Conservation (phyloP, 2,888 invertebrate genomes). For the Kuschelorhynchus macadamiae region DNA sequence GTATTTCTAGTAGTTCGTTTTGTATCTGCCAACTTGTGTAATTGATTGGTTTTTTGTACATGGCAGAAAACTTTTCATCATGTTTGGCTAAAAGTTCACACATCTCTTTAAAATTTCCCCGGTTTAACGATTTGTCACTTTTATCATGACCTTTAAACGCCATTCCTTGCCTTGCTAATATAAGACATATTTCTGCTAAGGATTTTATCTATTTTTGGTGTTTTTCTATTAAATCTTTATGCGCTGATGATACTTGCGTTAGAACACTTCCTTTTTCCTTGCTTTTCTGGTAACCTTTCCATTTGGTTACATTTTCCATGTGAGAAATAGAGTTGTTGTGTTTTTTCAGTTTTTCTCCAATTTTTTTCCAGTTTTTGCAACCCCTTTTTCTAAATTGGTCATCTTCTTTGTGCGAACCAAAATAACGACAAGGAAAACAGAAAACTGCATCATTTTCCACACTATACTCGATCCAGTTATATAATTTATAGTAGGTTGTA, state of each 20-base stretch:
- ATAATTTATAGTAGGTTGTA: background rate
- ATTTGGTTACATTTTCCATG: slow-evolving; percentile 21
- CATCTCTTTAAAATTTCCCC: slow-evolving; percentile 11
- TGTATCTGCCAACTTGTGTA: slow-evolving; percentile 15
- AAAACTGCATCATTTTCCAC: slow-evolving; percentile 10
- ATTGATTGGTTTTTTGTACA: slow-evolving; percentile 2
- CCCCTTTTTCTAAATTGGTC: slow-evolving; percentile 11
- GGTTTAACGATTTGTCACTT: slow-evolving; percentile 5
- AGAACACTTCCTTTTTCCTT: slow-evolving; percentile 23
- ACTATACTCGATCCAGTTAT: slow-evolving; percentile 23
- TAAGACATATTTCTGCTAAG: slow-evolving; percentile 3
- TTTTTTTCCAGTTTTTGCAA: slow-evolving; percentile 23
- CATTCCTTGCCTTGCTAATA: slow-evolving; percentile 6
- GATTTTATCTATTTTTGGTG: slow-evolving; percentile 3
- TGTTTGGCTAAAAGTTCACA: slow-evolving; percentile 1
- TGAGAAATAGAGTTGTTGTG: slow-evolving; percentile 3
- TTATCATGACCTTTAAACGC: slow-evolving; percentile 10
- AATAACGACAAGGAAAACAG: slow-evolving; percentile 24
- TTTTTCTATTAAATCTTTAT: slow-evolving; percentile 6
- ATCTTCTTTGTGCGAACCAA: slow-evolving; percentile 3
- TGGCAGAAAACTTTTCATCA: slow-evolving; percentile 4
- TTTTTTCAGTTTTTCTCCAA: slow-evolving; percentile 19
- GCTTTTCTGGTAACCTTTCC: slow-evolving; percentile 15
- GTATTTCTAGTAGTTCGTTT: slow-evolving; percentile 8
- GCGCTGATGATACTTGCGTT: slow-evolving; percentile 18